Conservation (phyloP, 2,113 vertebrate genomes). For the Spermophilus dauricus region DNA sequence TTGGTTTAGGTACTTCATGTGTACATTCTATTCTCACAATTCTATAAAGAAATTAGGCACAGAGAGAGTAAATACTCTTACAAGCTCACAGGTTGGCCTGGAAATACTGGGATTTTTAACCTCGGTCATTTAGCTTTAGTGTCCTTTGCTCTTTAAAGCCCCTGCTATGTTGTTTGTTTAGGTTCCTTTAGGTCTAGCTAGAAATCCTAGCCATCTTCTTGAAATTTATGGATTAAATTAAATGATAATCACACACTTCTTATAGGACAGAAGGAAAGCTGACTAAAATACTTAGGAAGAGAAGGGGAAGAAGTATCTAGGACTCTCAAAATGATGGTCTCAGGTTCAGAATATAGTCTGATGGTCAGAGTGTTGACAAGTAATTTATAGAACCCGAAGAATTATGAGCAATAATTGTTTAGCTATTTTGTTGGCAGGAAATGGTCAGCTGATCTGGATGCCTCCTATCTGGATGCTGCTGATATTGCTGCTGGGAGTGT, state of each 20-base stretch:
- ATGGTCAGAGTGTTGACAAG: background rate
- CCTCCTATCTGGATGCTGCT: background rate
- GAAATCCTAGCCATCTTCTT: background rate
- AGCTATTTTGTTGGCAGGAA: background rate
- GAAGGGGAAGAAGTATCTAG: background rate
- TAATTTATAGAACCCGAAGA: background rate
- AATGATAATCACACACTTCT: background rate
- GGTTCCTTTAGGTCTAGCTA: background rate
- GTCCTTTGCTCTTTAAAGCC: background rate
- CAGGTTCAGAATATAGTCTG: background rate
- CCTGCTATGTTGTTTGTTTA: background rate
- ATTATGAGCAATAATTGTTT: background rate
- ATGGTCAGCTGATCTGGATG: background rate
- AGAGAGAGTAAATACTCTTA: background rate
- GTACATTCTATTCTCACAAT: background rate
- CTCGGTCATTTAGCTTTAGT: background rate
- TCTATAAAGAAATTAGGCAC: conserved; percentile 8
- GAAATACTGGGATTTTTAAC: conserved; percentile 31
- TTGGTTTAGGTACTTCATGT: background rate
- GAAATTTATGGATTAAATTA: background rate
- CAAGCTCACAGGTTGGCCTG: background rate
- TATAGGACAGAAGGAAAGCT: background rate
- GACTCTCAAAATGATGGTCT: background rate
- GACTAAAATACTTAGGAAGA: conserved; percentile 9
- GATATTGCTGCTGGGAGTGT: background rate